Evolutionary conservation across 2,888 invertebrate species (phyloP), one percentile per base, ranked within the genome.

Genomic region (Oxyscelio sp.): DNA sequence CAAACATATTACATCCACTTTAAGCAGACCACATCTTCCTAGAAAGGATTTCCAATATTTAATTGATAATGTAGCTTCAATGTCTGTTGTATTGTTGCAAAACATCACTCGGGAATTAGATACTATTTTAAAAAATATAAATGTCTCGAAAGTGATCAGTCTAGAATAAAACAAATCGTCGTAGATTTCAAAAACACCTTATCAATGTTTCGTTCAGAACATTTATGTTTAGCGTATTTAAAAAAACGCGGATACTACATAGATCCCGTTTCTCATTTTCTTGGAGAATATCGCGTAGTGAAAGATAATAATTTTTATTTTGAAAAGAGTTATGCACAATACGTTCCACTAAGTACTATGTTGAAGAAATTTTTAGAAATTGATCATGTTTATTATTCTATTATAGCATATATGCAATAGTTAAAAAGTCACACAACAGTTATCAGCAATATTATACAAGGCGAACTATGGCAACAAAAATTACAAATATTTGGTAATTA

Each of bases 301-400:
- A 66, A 13, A 0, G 38, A 66, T 5, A 52, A 66, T 38, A 38
- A 66, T 15, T 52, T 66, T 19, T 1, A 52, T 1, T 66, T 63
- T 63, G 19, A 45, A 27, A 63, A 63, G 22, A 45, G 45, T 63
- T 45, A 63, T 15, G 2, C n/a, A 17, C 45, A 63, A 63, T 5
- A 45, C 1, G 45, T 63, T 45, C 45, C 63, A 19, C 31, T 63
- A 31, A 81, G 85, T 80, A 45, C 63, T n/a, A 31, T 34, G 56
- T n/a, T n/a, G n/a, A n/a, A n/a, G n/a, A n/a, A n/a, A n/a, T n/a
- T n/a, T n/a, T n/a, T n/a, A n/a, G n/a, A n/a, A n/a, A n/a, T n/a
- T n/a, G n/a, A n/a, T n/a, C n/a, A n/a, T n/a, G n/a, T n/a, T n/a
- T n/a, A n/a, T n/a, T n/a, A n/a, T n/a, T n/a, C n/a, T n/a, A n/a